Evolutionary conservation across 2,113 vertebrate genomes (phyloP).

Genomic region (Tetraodon nigroviridis): DNA sequence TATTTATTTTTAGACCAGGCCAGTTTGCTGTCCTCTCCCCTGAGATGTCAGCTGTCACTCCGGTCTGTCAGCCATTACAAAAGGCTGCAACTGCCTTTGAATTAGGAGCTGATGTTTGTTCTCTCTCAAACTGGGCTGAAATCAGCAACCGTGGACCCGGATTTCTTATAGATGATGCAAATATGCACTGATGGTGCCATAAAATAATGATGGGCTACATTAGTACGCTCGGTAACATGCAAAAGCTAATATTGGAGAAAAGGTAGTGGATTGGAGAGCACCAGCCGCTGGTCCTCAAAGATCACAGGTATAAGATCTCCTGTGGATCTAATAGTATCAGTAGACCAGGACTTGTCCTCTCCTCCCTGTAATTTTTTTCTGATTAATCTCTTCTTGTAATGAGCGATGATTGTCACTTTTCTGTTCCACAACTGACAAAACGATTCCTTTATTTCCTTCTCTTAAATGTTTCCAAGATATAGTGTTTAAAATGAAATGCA

Average conservation of each 20-base stretch:
- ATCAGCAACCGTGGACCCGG: slow-evolving; percentile 7
- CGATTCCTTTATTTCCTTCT: too few species aligned
- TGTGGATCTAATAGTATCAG: not conserved
- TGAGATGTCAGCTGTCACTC: slow-evolving; percentile 15
- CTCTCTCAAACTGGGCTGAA: slow-evolving; percentile 3
- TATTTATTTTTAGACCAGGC: slow-evolving; percentile 8
- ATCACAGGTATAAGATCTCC: not conserved
- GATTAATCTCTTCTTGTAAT: not conserved
- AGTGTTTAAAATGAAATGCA: not conserved
- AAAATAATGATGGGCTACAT: slow-evolving; percentile 63
- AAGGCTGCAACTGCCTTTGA: slow-evolving; percentile 11
- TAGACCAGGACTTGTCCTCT: too few species aligned
- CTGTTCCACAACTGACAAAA: slow-evolving; percentile 24
- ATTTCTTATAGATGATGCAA: slow-evolving; percentile 35
- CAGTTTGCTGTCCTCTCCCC: slow-evolving; percentile 4
- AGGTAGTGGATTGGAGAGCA: slow-evolving; percentile 19
- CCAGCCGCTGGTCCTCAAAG: not conserved
- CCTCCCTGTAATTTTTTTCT: not conserved
- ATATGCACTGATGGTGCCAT: slow-evolving; percentile 39
- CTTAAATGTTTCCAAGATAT: too few species aligned
- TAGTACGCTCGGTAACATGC: slow-evolving; percentile 51
- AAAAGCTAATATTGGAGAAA: slow-evolving; percentile 57
- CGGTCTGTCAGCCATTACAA: not conserved
- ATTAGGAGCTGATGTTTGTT: not conserved
- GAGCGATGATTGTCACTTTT: slow-evolving; percentile 10